Percentiles rank a stretch among this genome's conserved stretches.
phyloP scores from a whole-genome alignment of 2,888 invertebrate genomes.

The Phrixothrix hirtus region DNA sequence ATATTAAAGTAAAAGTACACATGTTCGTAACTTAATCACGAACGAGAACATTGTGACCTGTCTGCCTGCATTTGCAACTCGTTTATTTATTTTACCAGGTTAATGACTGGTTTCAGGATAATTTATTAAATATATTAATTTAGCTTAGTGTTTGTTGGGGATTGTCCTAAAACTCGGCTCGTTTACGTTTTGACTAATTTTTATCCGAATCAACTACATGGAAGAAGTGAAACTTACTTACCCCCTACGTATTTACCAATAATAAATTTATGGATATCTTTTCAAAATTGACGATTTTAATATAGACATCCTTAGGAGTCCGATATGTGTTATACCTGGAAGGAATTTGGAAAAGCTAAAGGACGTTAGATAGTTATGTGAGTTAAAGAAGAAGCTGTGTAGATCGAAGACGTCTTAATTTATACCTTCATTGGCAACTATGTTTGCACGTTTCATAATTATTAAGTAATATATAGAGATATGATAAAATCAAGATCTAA shows the following conservation, averaged over 20 bases:
- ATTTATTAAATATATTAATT: not conserved
- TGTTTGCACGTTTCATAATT: too few relatives aligned
- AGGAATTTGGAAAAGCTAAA: too few relatives aligned
- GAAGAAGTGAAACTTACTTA: not conserved
- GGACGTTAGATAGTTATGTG: too few relatives aligned
- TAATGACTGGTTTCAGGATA: not conserved
- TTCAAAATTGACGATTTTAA: too few relatives aligned
- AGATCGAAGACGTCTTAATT: not conserved
- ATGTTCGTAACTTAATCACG: conserved; percentile 31
- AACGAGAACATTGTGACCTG: conserved; percentile 6
- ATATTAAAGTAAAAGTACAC: conserved; percentile 34
- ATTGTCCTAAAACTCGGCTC: not conserved
- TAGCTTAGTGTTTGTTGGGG: not conserved
- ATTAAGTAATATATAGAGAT: too few relatives aligned
- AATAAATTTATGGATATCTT: too few relatives aligned
- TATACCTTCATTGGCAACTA: too few relatives aligned
- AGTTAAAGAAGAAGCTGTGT: not conserved
- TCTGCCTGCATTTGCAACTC: conserved; percentile 6
- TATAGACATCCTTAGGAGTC: too few relatives aligned
- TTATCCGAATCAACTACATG: not conserved
- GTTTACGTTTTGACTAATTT: too few relatives aligned
- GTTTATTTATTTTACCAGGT: conserved; percentile 3
- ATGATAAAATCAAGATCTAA: too few relatives aligned
- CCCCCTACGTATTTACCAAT: too few relatives aligned
- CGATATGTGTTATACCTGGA: too few relatives aligned